A percentile compares a stretch with the other conserved stretches of the same genome.
Evolutionary conservation across 2,888 invertebrate species (phyloP).

Genomic region (Oscheius sp.): DNA sequence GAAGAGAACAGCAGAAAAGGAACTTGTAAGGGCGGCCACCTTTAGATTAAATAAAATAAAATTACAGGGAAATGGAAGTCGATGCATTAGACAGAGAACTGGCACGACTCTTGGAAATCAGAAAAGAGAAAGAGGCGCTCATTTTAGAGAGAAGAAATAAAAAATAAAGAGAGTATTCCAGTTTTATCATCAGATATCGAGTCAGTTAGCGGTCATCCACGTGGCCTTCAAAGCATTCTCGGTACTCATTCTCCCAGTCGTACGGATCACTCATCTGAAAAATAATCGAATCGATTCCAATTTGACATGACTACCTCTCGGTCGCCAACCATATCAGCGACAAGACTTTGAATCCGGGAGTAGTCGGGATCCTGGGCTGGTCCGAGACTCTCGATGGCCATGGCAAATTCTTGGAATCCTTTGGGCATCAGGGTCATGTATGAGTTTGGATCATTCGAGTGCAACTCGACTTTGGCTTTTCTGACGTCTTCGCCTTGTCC

Average conservation of each 20-base stretch:
- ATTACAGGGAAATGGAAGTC: constrained; percentile 10
- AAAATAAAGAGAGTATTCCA: background rate
- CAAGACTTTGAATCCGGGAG: constrained; percentile 47
- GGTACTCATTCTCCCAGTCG: constrained; percentile 55
- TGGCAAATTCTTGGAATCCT: constrained; percentile 40
- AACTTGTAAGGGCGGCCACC: background rate
- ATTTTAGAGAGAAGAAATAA: background rate
- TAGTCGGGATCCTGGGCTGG: constrained; percentile 58
- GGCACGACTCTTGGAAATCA: background rate
- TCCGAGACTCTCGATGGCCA: constrained; percentile 51
- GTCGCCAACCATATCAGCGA: constrained; percentile 21
- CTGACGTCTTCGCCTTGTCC: constrained; percentile 42
- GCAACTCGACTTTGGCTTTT: constrained; percentile 51
- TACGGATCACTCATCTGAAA: constrained; percentile 52
- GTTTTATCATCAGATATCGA: no score
- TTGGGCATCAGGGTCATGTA: constrained; percentile 9
- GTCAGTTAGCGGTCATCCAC: background rate
- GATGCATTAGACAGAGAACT: constrained; percentile 1
- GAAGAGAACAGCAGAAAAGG: background rate
- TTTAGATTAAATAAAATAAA: background rate
- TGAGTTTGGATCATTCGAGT: background rate
- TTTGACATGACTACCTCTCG: constrained; percentile 7
- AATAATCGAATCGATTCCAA: no score
- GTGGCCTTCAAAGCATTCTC: constrained; percentile 5
- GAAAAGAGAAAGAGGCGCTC: constrained; percentile 11